Conservation (phyloP, 2,113 vertebrate genomes). For the Edolisoma coerulescens region DNA sequence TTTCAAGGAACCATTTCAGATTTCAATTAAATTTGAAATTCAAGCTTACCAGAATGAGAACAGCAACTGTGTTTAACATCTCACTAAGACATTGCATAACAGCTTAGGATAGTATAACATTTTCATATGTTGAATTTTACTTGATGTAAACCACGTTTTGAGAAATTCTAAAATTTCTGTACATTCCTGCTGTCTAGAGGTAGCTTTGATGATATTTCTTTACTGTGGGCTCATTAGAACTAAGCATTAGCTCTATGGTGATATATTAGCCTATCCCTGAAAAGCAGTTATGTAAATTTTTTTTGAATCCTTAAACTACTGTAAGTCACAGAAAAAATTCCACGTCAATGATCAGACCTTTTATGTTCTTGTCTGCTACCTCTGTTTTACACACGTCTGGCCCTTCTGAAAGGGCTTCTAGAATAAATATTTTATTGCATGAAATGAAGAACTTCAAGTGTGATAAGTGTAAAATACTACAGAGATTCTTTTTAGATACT, state of each 20-base stretch:
- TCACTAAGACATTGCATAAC: not conserved
- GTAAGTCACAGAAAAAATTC: not conserved
- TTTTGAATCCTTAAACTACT: not conserved
- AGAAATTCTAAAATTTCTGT: not conserved
- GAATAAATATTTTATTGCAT: not conserved
- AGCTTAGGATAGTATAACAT: not conserved
- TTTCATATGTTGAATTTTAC: not conserved
- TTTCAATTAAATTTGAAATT: not conserved
- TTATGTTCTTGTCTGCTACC: not conserved
- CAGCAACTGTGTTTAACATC: not conserved
- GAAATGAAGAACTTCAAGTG: not conserved
- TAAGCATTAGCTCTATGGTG: not conserved
- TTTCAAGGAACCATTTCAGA: not conserved
- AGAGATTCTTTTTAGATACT: not conserved
- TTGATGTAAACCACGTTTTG: not conserved
- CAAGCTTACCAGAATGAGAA: not conserved
- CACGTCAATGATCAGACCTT: not conserved
- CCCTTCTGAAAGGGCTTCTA: not conserved
- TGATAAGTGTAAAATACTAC: not conserved
- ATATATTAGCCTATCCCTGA: not conserved
- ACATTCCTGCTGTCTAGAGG: not conserved
- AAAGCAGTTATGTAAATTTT: not conserved
- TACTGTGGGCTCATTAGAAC: not conserved
- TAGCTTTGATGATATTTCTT: not conserved
- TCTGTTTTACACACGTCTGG: not conserved